Base-by-base conservation (phyloP, 2,888 invertebrate genomes). In the Tachina lurida region DNA sequence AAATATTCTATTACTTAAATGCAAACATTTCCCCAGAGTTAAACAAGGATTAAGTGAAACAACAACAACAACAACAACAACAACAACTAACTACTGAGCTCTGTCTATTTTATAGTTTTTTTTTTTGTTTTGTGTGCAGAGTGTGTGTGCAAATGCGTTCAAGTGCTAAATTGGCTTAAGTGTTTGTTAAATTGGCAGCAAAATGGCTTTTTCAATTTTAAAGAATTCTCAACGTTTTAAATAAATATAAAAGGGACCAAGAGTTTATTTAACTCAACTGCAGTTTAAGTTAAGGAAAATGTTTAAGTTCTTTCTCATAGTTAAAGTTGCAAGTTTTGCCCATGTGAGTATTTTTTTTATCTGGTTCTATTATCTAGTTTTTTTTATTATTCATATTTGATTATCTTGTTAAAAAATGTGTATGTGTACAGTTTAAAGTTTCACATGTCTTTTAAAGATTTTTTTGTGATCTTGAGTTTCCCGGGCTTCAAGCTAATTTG, bases 121-220 rank as follows among this genome's bases (percentile, higher is more conserved):
- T 54, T 43, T n/a, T 74, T 54, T 22, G 15, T 2, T 41, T 56
- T 87, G 81, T 31, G 31, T 31, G 31, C 31, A 31, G 31, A 77
- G 87, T 80, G 81, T 87, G 76, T 74, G 58, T 15, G n/a, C n/a
- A 52, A 60, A 89, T 89, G 90, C 89, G 90, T 90, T 91, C 90
- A 90, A 91, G 92, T 91, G 91, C 90, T 89, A 91, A 91, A 91
- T 91, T 91, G 91, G 91, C 90, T 91, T 91, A 91, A 91, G 91
- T 91, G 92, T 92, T 92, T 90, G 91, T 91, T 88, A 91, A 91
- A 91, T 91, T 91, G 91, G 90, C 91, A 91, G 91, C 91, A 91
- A 91, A 91, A 91, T 91, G 91, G 90, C 90, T 91, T 91, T 91
- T 91, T 91, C 91, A 91, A 91, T 91, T 91, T 89, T 84, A 88